These are phyloP conservation scores for Lasioglossum albipes DNA, from an alignment of 1,140 invertebrate genomes.

Conservation along the genomic window DNA sequence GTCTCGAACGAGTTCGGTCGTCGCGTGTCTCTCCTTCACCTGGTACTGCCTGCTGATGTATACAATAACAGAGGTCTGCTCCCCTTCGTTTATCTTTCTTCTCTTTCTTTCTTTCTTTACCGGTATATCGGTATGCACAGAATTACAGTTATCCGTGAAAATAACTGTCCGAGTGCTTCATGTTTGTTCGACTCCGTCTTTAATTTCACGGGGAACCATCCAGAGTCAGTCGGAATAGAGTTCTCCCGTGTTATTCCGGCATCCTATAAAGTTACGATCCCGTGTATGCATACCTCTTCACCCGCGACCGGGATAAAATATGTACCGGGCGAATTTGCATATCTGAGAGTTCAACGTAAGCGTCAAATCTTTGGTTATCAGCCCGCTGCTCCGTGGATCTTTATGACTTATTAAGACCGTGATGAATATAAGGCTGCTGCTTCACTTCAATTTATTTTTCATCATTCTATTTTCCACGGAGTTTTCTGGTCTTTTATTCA, in stretches of 20 bases:
- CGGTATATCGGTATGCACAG: neutral
- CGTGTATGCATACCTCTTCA: neutral
- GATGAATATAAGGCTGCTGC: too few relatives aligned
- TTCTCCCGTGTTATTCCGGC: neutral
- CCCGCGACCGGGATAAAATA: neutral
- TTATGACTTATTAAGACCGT: too few relatives aligned
- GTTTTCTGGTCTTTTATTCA: too few relatives aligned
- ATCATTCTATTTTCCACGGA: too few relatives aligned
- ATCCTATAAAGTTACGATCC: neutral
- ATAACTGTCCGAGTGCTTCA: neutral
- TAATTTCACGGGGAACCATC: neutral
- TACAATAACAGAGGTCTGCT: neutral
- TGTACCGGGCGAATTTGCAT: neutral
- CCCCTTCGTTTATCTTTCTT: neutral
- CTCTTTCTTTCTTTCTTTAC: neutral
- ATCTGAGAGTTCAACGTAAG: neutral
- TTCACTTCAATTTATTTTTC: too few relatives aligned
- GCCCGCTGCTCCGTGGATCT: too few relatives aligned
- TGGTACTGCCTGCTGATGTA: conserved; percentile 8
- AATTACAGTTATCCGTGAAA: conserved; percentile 25
- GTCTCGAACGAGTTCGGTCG: too few relatives aligned
- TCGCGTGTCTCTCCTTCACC: conserved; percentile 29
- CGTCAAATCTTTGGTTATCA: neutral
- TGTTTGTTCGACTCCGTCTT: neutral
- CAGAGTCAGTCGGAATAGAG: neutral